phyloP scores from a whole-genome alignment of 2,113 vertebrate genomes.

The Perognathus longimembris region DNA sequence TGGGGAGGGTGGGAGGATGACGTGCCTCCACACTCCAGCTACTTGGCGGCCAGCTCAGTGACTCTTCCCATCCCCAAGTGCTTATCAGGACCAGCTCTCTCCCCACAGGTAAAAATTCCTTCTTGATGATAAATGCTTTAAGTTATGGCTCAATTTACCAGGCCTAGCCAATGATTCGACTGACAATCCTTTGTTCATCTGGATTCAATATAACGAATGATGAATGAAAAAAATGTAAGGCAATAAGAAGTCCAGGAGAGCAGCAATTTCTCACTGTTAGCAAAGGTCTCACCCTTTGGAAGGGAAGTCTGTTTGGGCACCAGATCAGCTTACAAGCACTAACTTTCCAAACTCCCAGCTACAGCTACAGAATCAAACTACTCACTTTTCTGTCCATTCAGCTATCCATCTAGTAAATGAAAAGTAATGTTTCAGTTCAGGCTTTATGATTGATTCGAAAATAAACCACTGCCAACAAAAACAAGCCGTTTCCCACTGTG shows the following conservation, averaged over 20 bases:
- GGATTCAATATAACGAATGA: constrained; percentile 10
- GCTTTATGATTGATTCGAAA: constrained; percentile 45
- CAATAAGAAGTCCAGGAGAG: neutral
- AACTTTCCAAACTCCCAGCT: neutral
- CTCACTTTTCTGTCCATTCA: neutral
- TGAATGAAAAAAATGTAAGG: neutral
- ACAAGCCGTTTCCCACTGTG: constrained; percentile 45
- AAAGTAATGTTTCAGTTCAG: constrained; percentile 43
- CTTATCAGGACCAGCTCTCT: constrained; percentile 10
- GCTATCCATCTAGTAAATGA: constrained; percentile 1
- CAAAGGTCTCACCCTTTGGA: neutral
- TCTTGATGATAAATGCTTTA: constrained; percentile 18
- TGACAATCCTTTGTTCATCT: neutral
- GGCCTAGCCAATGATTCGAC: neutral
- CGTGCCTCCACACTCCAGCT: neutral
- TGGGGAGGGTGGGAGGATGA: too few species aligned
- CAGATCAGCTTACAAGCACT: neutral
- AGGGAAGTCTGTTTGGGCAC: neutral
- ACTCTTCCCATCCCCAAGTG: neutral
- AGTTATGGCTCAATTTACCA: constrained; percentile 14
- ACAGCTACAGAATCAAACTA: neutral
- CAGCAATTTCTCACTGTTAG: neutral
- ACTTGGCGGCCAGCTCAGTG: neutral
- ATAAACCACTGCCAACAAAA: constrained; percentile 57
- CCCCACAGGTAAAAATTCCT: constrained; percentile 22